phyloP scores from a whole-genome alignment of 2,797 vertebrate species.

The Distichodus sexfasciatus region DNA sequence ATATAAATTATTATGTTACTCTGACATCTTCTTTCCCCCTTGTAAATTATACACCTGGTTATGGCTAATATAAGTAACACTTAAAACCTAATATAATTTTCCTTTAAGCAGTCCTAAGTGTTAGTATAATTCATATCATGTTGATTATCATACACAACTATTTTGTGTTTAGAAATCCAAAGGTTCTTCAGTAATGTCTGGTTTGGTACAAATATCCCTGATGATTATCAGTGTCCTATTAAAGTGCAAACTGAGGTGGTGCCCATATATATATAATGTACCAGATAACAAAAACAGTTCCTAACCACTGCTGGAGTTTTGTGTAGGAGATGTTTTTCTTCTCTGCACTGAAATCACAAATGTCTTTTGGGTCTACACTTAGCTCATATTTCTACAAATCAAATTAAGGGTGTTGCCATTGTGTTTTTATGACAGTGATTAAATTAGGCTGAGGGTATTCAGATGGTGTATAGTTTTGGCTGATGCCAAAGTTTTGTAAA shows the following conservation, averaged over 20 bases:
- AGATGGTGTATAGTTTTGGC: neutral
- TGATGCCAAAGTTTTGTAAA: neutral
- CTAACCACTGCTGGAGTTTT: neutral
- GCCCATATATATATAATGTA: neutral
- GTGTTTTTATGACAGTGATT: neutral
- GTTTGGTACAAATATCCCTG: slow-evolving; percentile 7
- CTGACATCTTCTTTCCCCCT: neutral
- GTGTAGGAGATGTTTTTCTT: slow-evolving; percentile 15
- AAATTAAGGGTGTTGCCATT: neutral
- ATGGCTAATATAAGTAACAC: neutral
- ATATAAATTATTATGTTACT: no score
- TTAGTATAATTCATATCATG: neutral
- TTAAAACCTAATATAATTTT: neutral
- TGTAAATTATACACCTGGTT: neutral
- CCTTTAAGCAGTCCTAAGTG: neutral
- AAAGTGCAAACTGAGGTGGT: neutral
- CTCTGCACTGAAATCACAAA: slow-evolving; percentile 1
- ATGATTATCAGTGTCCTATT: neutral
- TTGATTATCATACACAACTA: neutral
- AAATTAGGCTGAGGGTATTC: neutral
- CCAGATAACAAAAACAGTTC: slow-evolving; percentile 17
- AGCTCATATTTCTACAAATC: neutral
- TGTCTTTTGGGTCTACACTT: neutral
- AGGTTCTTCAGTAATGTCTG: slow-evolving; percentile 4
- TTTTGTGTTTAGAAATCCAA: slow-evolving; percentile 17